These are phyloP conservation scores for Eidolon dupreanum DNA, from an alignment of 2,797 vertebrate genomes.

Conservation along the genomic window DNA sequence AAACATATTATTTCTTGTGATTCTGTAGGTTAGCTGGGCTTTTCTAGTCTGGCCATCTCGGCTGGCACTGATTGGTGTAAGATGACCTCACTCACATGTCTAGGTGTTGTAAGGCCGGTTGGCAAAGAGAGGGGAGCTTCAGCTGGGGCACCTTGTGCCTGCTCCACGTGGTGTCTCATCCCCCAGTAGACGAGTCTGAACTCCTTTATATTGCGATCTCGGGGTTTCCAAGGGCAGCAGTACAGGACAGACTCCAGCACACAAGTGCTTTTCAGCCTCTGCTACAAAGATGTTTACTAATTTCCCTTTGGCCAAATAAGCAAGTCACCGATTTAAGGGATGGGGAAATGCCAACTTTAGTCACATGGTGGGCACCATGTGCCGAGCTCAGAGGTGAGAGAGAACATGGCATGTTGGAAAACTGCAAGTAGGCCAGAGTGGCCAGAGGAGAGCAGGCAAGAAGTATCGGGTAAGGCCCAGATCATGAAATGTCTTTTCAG, in stretches of 20 bases:
- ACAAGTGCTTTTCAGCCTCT: neutral
- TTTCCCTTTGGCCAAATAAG: neutral
- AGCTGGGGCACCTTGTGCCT: neutral
- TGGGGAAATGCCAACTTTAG: neutral
- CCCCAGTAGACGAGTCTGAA: neutral
- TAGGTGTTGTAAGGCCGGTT: neutral
- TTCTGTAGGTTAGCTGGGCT: neutral
- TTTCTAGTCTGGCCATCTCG: neutral
- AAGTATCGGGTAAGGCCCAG: no score
- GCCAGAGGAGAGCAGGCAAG: neutral
- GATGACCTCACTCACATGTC: neutral
- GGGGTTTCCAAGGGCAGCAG: neutral
- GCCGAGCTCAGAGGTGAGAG: neutral
- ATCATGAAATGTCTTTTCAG: neutral
- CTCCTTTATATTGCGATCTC: neutral
- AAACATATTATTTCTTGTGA: neutral
- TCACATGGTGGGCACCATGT: fast-evolving
- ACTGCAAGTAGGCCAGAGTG: neutral
- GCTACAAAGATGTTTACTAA: neutral
- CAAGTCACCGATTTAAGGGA: neutral
- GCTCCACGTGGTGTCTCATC: neutral
- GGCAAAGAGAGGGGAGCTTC: neutral
- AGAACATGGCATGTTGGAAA: neutral
- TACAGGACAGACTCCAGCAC: neutral
- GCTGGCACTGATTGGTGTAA: neutral